phyloP scores from a whole-genome alignment of 2,797 vertebrate genomes.

The Catharus ustulatus region DNA sequence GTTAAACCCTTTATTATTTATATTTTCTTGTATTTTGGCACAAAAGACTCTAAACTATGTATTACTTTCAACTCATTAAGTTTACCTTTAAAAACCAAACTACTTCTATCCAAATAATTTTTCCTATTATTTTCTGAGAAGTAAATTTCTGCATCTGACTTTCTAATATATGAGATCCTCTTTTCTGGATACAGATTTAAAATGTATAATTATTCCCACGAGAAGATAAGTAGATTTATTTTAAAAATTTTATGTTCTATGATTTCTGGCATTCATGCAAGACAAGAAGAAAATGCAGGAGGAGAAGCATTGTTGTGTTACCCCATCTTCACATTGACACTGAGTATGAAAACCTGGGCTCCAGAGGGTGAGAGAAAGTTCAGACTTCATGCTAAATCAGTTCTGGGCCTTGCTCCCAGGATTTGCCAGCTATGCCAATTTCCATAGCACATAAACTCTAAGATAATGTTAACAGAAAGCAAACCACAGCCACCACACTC shows the following conservation, averaged over 20 bases:
- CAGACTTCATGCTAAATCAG: conserved; percentile 45
- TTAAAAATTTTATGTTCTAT: neutral
- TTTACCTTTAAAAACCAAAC: neutral
- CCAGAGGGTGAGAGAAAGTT: conserved; percentile 36
- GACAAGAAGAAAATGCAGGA: neutral
- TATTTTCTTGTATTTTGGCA: neutral
- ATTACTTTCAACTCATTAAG: neutral
- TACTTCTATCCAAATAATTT: neutral
- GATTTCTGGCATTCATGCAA: neutral
- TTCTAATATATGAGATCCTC: neutral
- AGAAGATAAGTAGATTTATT: neutral
- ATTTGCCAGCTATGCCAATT: conserved; percentile 38
- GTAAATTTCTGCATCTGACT: neutral
- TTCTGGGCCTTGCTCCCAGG: neutral
- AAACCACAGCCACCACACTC: conserved; percentile 41
- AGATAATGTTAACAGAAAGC: conserved; percentile 6
- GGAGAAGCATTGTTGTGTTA: neutral
- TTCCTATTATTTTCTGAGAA: neutral
- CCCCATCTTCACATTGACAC: neutral
- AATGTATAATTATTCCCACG: neutral
- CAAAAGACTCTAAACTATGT: neutral
- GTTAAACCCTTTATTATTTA: neutral
- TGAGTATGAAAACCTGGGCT: neutral
- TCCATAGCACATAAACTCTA: conserved; percentile 9
- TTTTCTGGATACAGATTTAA: neutral